Percentiles rank a stretch among this genome's conserved stretches.
These are phyloP conservation scores for Smittia sp. DNA, from an alignment of 2,888 invertebrate species.

Conservation along the genomic window DNA sequence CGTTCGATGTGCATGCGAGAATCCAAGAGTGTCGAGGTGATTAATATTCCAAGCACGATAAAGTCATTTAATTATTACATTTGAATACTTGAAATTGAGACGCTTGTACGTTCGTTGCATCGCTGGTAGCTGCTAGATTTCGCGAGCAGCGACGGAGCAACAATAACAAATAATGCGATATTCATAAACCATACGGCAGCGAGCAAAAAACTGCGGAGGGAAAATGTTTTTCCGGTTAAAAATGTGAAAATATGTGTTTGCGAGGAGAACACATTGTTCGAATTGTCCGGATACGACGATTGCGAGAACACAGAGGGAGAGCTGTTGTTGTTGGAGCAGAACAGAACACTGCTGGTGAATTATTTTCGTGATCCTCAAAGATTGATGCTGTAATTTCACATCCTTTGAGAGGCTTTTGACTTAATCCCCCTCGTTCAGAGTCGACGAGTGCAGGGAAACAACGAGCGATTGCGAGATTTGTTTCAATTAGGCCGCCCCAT, in stretches of 20 bases:
- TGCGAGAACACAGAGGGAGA: not conserved
- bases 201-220: not conserved
- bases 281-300: not conserved
- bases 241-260: not conserved
- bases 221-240: not conserved
- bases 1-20: not conserved
- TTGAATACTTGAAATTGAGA: slow-evolving; percentile 13
- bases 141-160: not conserved
- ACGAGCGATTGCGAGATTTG: not conserved
- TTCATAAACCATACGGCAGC: slow-evolving; percentile 10
- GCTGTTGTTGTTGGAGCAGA: not conserved
- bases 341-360: not conserved
- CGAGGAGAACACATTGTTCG: not conserved
- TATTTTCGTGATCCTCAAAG: slow-evolving; percentile 19
- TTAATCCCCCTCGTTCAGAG: not conserved
- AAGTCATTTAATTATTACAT: slow-evolving; percentile 40
- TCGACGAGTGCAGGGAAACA: not conserved
- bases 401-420: not conserved
- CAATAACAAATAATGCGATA: slow-evolving; percentile 14
- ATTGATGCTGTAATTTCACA: slow-evolving; percentile 2
- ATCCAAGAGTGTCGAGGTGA: not conserved
- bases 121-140: not conserved
- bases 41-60: slow-evolving; percentile 23
- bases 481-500: not conserved
- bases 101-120: not conserved